A percentile compares a stretch with the other conserved stretches of the same genome.
phyloP scores from a whole-genome alignment of 2,888 invertebrate species.

The Clistopyga incitator region DNA sequence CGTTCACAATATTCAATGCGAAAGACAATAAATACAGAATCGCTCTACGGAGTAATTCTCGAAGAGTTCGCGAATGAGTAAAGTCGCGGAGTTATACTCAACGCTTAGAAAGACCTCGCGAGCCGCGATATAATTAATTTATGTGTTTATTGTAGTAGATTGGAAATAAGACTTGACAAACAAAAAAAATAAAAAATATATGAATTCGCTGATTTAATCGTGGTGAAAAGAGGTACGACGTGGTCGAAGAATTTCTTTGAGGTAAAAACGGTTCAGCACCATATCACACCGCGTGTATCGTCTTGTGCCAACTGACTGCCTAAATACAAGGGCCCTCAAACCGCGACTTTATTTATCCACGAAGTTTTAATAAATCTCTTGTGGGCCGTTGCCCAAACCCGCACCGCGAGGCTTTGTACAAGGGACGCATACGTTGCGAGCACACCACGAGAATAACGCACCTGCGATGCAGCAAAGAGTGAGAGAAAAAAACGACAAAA shows the following conservation, averaged over 20 bases:
- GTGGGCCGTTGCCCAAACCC: conserved; percentile 30
- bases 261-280: conserved; percentile 22
- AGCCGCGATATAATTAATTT: too few species aligned
- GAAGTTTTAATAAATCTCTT: conserved; percentile 57
- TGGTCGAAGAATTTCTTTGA: not conserved
- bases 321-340: conserved; percentile 51
- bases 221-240: not conserved
- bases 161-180: not conserved
- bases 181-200: not conserved
- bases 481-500: conserved; percentile 1
- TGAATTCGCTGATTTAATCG: not conserved
- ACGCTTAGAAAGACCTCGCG: too few species aligned
- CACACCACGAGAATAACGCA: conserved; percentile 48
- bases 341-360: conserved; percentile 50
- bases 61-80: too few species aligned
- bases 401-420: conserved; percentile 43
- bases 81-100: too few species aligned
- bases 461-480: conserved; percentile 15
- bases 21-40: too few species aligned
- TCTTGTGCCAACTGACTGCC: conserved; percentile 26
- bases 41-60: too few species aligned
- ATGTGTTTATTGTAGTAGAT: too few species aligned
- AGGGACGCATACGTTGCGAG: conserved; percentile 35
- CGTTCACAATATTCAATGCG: too few species aligned
- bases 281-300: conserved; percentile 34